phyloP scores from a whole-genome alignment of 2,888 invertebrate genomes.

The Pandemis cinnamomeana region DNA sequence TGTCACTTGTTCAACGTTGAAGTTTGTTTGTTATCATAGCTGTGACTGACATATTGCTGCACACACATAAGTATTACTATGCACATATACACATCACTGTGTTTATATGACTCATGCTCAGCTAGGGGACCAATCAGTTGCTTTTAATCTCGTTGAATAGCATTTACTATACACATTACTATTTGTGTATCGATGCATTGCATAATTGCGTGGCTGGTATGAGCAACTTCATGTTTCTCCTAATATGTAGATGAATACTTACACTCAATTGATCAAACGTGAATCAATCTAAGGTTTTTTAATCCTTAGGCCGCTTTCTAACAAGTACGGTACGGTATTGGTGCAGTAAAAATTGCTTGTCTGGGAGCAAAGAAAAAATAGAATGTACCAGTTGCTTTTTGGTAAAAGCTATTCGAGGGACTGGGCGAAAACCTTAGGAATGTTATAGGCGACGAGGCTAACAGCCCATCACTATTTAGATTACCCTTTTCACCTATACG shows the following conservation, averaged over 20 bases:
- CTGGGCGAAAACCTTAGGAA: too few species aligned
- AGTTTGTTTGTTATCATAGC: slow-evolving; percentile 4
- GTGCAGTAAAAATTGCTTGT: too few species aligned
- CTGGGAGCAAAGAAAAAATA: too few species aligned
- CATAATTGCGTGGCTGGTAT: background rate
- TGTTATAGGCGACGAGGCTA: too few species aligned
- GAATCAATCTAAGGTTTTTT: background rate
- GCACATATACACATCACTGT: background rate
- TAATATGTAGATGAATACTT: background rate
- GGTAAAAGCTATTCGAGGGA: too few species aligned
- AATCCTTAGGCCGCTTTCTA: too few species aligned
- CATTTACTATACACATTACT: background rate
- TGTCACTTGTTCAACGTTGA: background rate
- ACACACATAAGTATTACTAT: background rate
- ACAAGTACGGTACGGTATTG: too few species aligned
- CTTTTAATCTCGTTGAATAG: slow-evolving; percentile 11
- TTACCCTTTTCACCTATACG: too few species aligned
- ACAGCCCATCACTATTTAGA: too few species aligned
- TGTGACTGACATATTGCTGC: background rate
- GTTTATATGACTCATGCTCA: slow-evolving; percentile 18
- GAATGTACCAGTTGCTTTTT: too few species aligned
- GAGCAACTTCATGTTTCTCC: background rate
- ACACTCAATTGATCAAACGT: background rate
- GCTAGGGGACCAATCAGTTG: slow-evolving; percentile 24
- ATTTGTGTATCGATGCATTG: background rate